Evolutionary conservation across 2,888 invertebrate species (phyloP).

Genomic region (Bedellia somnulentella): DNA sequence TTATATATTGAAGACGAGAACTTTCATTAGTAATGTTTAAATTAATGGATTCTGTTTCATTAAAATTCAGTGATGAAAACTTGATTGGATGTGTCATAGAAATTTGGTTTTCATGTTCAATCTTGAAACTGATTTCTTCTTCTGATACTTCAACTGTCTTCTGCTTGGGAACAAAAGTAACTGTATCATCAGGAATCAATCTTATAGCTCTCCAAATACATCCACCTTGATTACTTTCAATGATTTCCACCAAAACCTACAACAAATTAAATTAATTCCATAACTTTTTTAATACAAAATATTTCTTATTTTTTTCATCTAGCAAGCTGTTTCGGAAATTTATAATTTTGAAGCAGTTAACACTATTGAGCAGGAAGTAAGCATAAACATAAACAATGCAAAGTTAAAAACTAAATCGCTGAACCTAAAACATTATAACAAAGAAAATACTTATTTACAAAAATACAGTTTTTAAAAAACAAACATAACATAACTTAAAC

Average conservation of each 20-base stretch:
- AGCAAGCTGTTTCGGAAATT: too few relatives aligned
- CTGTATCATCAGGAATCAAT: constrained; percentile 25
- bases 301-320: too few relatives aligned
- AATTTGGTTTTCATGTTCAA: constrained; percentile 53
- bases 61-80: constrained; percentile 43
- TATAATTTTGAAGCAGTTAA: too few relatives aligned
- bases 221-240: constrained; percentile 70
- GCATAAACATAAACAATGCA: too few relatives aligned
- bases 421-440: too few relatives aligned
- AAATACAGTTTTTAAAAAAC: too few relatives aligned
- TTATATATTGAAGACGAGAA: constrained; percentile 35
- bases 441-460: too few relatives aligned
- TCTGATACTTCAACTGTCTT: constrained; percentile 12
- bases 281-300: background rate
- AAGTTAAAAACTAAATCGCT: too few relatives aligned
- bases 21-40: constrained; percentile 43
- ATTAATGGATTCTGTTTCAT: constrained; percentile 17
- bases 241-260: constrained; percentile 64
- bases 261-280: constrained; percentile 11
- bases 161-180: constrained; percentile 15
- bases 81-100: constrained; percentile 50
- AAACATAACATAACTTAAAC: too few relatives aligned
- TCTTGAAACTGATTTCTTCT: constrained; percentile 19
- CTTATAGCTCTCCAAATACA: constrained; percentile 64
- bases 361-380: too few relatives aligned